Conservation (phyloP, 2,888 invertebrate genomes). For the Papilio demoleus region DNA sequence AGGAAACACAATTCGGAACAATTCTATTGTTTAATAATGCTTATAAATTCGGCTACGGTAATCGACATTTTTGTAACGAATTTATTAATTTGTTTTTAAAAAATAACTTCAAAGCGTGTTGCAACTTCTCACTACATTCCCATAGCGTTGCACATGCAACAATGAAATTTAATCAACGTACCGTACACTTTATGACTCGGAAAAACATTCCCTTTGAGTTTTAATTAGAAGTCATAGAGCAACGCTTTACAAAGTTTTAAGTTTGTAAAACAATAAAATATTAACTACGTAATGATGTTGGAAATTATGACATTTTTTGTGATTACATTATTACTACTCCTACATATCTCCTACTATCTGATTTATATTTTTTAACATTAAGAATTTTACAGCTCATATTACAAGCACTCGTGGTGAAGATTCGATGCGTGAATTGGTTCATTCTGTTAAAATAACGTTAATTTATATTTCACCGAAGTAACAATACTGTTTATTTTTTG, state of each 20-base stretch:
- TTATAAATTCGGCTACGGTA: too few relatives aligned
- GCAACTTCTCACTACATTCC: not conserved
- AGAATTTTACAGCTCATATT: too few relatives aligned
- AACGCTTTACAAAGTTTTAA: not conserved
- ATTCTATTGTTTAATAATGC: not conserved
- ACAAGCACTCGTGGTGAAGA: too few relatives aligned
- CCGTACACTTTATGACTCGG: conserved; percentile 3
- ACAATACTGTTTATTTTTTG: too few relatives aligned
- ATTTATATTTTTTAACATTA: too few relatives aligned
- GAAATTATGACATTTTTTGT: too few relatives aligned
- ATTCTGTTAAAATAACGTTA: too few relatives aligned
- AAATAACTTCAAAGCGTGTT: not conserved
- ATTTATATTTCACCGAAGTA: too few relatives aligned
- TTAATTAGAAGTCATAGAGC: conserved; percentile 13
- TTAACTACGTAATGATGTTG: not conserved
- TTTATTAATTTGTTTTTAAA: not conserved
- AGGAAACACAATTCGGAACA: not conserved
- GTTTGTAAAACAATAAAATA: not conserved
- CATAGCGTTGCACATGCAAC: conserved; percentile 7
- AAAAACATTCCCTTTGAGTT: conserved; percentile 22
- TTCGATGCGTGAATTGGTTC: too few relatives aligned
- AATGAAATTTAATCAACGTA: conserved; percentile 30
- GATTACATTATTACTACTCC: too few relatives aligned
- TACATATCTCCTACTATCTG: too few relatives aligned
- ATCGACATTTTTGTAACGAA: too few relatives aligned